Conservation (phyloP, 2,113 vertebrate genomes). For the Aptenodytes patagonicus region DNA sequence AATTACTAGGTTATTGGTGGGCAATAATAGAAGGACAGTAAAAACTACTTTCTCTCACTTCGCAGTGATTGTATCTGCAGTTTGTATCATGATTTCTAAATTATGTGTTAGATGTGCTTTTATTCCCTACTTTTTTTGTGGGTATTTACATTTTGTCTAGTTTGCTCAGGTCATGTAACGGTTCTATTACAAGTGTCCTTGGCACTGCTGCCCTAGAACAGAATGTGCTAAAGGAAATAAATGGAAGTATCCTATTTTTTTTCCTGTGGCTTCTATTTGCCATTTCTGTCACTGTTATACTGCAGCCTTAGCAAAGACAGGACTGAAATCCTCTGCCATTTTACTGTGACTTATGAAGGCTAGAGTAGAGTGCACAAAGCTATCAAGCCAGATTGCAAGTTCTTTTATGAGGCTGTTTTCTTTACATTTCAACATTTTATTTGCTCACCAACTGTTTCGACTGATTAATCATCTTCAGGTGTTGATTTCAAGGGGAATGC, state of each 20-base stretch:
- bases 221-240: background rate
- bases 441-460: slow-evolving; percentile 5
- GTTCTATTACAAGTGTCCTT: background rate
- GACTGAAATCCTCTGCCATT: background rate
- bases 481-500: background rate
- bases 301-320: background rate
- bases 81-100: background rate
- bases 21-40: background rate
- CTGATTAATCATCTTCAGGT: background rate
- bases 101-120: background rate
- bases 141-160: background rate
- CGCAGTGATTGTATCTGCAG: background rate
- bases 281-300: background rate
- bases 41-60: background rate
- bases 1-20: background rate
- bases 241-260: background rate
- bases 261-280: background rate
- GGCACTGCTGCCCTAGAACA: background rate
- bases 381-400: background rate
- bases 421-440: slow-evolving; percentile 10
- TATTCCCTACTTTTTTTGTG: background rate
- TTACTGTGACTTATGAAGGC: background rate
- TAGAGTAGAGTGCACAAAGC: background rate
- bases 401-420: background rate
- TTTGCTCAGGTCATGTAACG: background rate